Evolutionary conservation across 2,797 vertebrate species (phyloP).

Genomic region (Calcarius lapponicus): DNA sequence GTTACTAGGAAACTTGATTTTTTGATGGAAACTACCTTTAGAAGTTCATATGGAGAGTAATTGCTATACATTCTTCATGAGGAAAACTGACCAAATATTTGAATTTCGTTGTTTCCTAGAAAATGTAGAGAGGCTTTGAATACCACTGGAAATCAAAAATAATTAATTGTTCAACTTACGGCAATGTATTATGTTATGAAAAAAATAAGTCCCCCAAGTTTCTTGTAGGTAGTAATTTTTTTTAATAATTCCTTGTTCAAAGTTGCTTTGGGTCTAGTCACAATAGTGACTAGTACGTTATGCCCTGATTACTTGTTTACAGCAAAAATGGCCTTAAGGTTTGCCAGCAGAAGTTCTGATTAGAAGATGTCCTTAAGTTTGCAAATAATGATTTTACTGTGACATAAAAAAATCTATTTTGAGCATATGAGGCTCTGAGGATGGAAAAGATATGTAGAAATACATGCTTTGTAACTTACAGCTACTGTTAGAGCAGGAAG

Average conservation of each 20-base stretch:
- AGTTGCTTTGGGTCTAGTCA: neutral
- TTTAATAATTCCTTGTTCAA: neutral
- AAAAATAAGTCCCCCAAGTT: neutral
- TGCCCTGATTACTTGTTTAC: neutral
- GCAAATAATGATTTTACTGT: neutral
- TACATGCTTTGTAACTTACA: neutral
- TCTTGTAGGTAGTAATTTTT: neutral
- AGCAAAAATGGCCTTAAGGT: neutral
- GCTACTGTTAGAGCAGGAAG: neutral
- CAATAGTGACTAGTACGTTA: neutral
- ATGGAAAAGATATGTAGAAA: neutral
- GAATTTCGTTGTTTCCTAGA: neutral
- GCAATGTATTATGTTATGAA: accelerated
- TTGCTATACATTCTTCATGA: neutral
- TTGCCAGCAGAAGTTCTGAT: neutral
- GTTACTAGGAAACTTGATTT: neutral
- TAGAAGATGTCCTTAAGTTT: neutral
- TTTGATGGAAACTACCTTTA: neutral
- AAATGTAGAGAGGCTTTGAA: neutral
- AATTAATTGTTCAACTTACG: neutral
- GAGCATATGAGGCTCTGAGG: neutral
- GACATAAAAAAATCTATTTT: neutral
- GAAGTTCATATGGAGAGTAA: neutral
- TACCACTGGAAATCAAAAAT: neutral
- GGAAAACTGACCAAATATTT: neutral